Conservation (phyloP, 2,797 vertebrate species). For the Lycodopsis pacificus region DNA sequence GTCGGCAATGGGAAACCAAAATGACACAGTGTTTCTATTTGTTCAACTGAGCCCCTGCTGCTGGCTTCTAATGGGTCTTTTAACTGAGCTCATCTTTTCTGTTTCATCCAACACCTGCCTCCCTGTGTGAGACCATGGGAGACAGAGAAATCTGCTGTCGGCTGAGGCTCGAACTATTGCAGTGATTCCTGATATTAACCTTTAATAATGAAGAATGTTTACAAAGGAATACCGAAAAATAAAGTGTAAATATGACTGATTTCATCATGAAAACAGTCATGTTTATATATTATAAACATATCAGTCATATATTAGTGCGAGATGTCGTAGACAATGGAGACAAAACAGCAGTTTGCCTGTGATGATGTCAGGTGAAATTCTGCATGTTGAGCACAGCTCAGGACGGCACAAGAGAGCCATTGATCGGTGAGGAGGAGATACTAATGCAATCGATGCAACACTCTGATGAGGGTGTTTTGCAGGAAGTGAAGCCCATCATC, state of each 20-base stretch:
- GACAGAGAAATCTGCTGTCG: conserved; percentile 14
- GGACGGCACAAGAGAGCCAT: conserved; percentile 79
- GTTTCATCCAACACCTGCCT: conserved; percentile 74
- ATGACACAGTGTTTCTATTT: conserved; percentile 67
- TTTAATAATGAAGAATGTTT: conserved; percentile 9
- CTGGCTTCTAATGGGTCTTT: conserved; percentile 67
- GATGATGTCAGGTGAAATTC: conserved; percentile 55
- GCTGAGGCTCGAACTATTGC: conserved; percentile 33
- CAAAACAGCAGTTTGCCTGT: not conserved
- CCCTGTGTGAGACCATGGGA: conserved; percentile 45
- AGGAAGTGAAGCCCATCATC: conserved; percentile 72
- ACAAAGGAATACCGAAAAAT: not conserved
- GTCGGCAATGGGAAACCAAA: conserved; percentile 32
- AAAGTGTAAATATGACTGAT: not conserved
- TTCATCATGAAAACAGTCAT: not conserved
- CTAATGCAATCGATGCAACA: conserved; percentile 85
- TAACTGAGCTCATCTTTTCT: conserved; percentile 67
- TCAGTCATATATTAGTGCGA: not conserved
- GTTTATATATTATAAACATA: too few species aligned
- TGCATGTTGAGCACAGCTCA: conserved; percentile 75
- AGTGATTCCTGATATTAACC: conserved; percentile 13
- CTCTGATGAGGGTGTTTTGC: conserved; percentile 72
- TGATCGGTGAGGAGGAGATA: conserved; percentile 82
- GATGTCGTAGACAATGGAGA: not conserved
- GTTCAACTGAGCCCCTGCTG: conserved; percentile 61